These are phyloP conservation scores for Meda fulgida DNA, from an alignment of 2,797 vertebrate genomes.

Conservation along the genomic window DNA sequence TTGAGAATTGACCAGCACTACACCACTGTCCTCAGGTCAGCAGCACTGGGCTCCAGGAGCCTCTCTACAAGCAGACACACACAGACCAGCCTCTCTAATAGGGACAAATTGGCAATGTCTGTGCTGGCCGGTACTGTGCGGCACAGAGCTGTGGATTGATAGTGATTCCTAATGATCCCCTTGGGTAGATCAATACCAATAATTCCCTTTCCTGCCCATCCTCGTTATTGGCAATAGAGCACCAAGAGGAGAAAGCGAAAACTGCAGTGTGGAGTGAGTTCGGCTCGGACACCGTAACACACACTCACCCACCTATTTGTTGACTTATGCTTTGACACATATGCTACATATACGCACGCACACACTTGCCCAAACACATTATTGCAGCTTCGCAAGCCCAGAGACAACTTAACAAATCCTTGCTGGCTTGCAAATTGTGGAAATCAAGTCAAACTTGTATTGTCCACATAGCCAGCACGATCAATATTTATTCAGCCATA, in stretches of 20 bases:
- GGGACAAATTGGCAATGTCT: slow-evolving; percentile 99
- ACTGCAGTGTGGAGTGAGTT: slow-evolving; percentile 75
- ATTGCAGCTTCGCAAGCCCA: slow-evolving; percentile 42
- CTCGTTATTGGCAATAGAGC: slow-evolving; percentile 91
- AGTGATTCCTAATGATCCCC: slow-evolving; percentile 99
- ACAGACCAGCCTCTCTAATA: slow-evolving; percentile 93
- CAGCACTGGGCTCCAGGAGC: slow-evolving; percentile 80
- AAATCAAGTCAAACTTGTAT: slow-evolving; percentile 67
- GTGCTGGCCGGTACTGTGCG: slow-evolving; percentile 89
- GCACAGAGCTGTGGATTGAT: slow-evolving; percentile 98
- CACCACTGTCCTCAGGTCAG: slow-evolving; percentile 49
- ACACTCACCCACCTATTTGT: slow-evolving; percentile 12
- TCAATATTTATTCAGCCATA: slow-evolving; percentile 73
- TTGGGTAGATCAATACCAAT: slow-evolving; percentile 99
- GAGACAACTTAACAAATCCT: slow-evolving; percentile 4
- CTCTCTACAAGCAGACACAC: slow-evolving; percentile 90
- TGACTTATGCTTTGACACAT: slow-evolving; percentile 48
- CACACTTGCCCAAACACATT: not conserved
- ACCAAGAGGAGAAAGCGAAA: slow-evolving; percentile 73
- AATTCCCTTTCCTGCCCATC: slow-evolving; percentile 96
- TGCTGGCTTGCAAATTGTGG: slow-evolving; percentile 49
- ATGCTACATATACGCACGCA: slow-evolving; percentile 7
- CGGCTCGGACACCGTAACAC: slow-evolving; percentile 57
- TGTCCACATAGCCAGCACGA: slow-evolving; percentile 62
- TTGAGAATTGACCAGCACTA: not conserved